Evolutionary conservation across 37 sponge, comb jelly and placozoan species (phyloP).

Genomic region (Geodia barretti): DNA sequence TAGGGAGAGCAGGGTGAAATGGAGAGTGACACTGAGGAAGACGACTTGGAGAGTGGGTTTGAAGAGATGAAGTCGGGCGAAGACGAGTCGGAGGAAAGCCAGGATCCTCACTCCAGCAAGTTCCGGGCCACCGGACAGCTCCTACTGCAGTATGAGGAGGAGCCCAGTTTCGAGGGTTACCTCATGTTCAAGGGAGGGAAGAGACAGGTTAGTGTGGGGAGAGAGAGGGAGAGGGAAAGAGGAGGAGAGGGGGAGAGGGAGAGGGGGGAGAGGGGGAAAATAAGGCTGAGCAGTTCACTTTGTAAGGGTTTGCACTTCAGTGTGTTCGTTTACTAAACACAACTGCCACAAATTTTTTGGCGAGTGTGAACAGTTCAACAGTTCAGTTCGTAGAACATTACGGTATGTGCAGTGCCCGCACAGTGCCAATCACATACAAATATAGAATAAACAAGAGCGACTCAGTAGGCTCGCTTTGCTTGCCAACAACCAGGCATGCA

Average conservation of each 20-base stretch:
- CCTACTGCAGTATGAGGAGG: conserved; percentile 37
- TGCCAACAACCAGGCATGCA: too few relatives aligned
- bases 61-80: conserved; percentile 25
- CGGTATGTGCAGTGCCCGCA: too few relatives aligned
- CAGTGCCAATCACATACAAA: too few relatives aligned
- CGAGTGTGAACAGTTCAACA: too few relatives aligned
- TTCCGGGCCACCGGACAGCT: conserved; percentile 45
- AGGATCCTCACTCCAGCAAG: conserved; percentile 59
- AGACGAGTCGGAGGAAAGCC: conserved; percentile 56
- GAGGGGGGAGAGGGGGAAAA: not conserved
- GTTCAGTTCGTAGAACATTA: too few relatives aligned
- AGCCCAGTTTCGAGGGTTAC: conserved; percentile 76
- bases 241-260: not conserved
- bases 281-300: not conserved
- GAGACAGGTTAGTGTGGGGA: conserved; percentile 5
- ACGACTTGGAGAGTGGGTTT: conserved; percentile 27
- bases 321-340: too few relatives aligned
- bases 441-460: too few relatives aligned
- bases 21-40: conserved; percentile 46
- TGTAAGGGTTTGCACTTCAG: not conserved
- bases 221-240: too few relatives aligned
- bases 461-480: too few relatives aligned
- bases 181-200: conserved; percentile 53
- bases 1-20: conserved; percentile 33
- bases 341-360: too few relatives aligned